Evolutionary conservation across 2,888 invertebrate species (phyloP), one percentile per base, ranked within the genome.

Genomic region (Chrysotoxum bicinctum): DNA sequence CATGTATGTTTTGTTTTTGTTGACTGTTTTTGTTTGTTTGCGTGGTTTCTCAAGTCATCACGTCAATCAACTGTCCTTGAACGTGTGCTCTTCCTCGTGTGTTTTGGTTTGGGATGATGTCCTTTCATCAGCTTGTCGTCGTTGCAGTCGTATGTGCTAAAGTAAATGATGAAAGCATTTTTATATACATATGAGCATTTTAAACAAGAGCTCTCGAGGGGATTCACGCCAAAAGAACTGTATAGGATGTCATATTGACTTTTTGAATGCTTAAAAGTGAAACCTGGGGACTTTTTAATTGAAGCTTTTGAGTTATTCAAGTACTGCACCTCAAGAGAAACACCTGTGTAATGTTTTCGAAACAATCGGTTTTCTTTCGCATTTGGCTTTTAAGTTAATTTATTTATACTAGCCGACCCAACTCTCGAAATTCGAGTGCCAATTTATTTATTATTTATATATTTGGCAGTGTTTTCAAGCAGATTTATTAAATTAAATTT

Each of bases 21-120:
- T 52, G 58, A 62, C 16, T 54, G 40, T 58, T 43, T 58, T 73
- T 78, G 40, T 23, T 56, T 74, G 32, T n/a, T 12, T 50, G 12
- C 23, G 64, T 35, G 66, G 62, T 50, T 56, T 74, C 45, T 30
- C 14, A 56, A 60, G 77, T 73, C 52, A 32, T 66, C 70, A 74
- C 69, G 70, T 78, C 78, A 82, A 86, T 86, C 78, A 78, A 74
- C 69, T 70, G 86, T 70, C 86, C 86, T 86, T 82, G 82, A 78
- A 82, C 77, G 45, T 50, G 62, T 32, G 16, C 76, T 81, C 66
- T 35, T 79, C 40, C 23, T 54, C 54, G 43, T 48, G 43, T 48
- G 52, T 82, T 81, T 77, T 69, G 73, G 62, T 77, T 77, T 77
- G 40, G 16, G 26, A 73, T 76, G 16, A 19, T 69, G 30, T 75